Base-by-base conservation (phyloP, 2,797 vertebrate species). In the Pseudotriccus pelzelni region DNA sequence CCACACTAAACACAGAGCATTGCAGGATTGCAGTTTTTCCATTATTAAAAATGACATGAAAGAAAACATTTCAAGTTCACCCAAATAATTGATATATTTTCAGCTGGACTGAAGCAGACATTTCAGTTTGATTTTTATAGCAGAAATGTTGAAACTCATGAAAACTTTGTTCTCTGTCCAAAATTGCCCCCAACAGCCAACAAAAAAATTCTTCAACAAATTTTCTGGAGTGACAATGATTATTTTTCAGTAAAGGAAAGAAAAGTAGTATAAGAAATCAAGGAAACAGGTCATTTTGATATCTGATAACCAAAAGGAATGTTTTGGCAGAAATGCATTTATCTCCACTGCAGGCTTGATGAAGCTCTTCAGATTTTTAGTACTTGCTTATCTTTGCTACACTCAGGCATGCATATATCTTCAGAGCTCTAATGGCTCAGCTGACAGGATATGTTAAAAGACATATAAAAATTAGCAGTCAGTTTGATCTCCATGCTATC, bases 121-220 rank as follows among this genome's bases (percentile, higher is more conserved):
- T 72, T 68, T 90, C 52, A 55, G 39, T 92, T 84, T 41, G 55
- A 73, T 70, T 90, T 84, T 55, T 34, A 37, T 2, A 92, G 36
- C 14, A 86, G 59, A 72, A 84, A 93, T 30, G 18, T 41, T 89
- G 50, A 82, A 84, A 82, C n/a, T 44, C 28, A 68, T 2, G 7
- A 84, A 66, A 93, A 63, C 74, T 89, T 93, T 81, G 75, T 90
- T 94, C 55, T 95, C 55, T 84, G 55, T 95, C 84, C 89, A 95
- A 95, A 94, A 78, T 30, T 12, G 1, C 25, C 56, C 62, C 34
- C 12, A 75, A 58, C 22, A 69, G 55, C 22, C 43, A 91, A 79
- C 12, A 78, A 64, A 93, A 70, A 78, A 75, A 50, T 18, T 87
- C 34, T 36, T 85, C 23, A 70, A 77, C n/a, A 76, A 53, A 43